Evolutionary conservation across 1,140 invertebrate species (phyloP), one percentile per base, ranked within the genome.

Genomic region (Alviniconcha marisindica): DNA sequence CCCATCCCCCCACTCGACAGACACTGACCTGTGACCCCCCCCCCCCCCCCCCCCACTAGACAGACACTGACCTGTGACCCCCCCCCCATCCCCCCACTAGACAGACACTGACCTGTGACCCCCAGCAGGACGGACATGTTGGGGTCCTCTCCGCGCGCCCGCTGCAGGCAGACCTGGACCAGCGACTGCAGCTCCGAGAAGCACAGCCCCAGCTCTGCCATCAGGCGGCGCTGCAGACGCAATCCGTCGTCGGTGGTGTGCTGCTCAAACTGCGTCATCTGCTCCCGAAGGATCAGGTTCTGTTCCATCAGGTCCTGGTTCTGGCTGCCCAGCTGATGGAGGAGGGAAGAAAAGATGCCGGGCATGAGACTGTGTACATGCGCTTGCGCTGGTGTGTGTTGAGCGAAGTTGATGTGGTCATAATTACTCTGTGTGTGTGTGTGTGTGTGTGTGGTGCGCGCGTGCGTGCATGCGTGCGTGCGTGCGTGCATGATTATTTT

Each of bases 261-360:
- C 28, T 86, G 83, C 66, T 91, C 91, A 33, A 87, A 71, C 33
- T 90, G 88, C 54, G 89, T 87, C 31, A 90, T 36, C 77, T 90
- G 87, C 48, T 92, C 91, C 36, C 86, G 87, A 38, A 90, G 76
- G 14, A 88, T 85, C 71, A 92, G 77, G 51, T 85, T 88, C 76
- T 91, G 86, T 31, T 92, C 90, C 85, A 91, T 85, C 38, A 91
- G 85, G 66, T 91, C 91, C 82, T 92, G 91, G 77, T 90, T 91
- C 56, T 89, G 86, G 42, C 54, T 76, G 5, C 84, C 86, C 63
- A 91, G 83, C 91, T 92, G 86, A 33, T n/a, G n/a, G n/a, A n/a
- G n/a, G n/a, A n/a, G n/a, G n/a, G n/a, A n/a, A n/a, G n/a, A n/a
- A n/a, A n/a, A n/a, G n/a, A n/a, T n/a, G n/a, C n/a, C n/a, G n/a